These are phyloP conservation scores for Taxidea taxus DNA, from an alignment of 2,113 vertebrate species.

Conservation along the genomic window DNA sequence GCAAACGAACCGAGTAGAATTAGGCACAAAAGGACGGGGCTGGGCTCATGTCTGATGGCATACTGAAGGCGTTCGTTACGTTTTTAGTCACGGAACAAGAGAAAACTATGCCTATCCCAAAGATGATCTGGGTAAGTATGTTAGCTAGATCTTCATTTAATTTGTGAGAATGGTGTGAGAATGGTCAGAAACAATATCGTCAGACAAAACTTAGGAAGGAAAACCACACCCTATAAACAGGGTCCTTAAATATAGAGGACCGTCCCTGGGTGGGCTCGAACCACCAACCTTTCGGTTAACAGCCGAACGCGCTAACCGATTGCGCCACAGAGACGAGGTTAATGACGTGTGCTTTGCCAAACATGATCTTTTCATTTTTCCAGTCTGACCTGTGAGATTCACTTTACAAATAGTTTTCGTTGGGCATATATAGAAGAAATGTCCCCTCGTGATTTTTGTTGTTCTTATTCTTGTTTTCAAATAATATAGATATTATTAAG, in stretches of 20 bases:
- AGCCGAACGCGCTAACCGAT: background rate
- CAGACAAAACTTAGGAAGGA: background rate
- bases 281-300: background rate
- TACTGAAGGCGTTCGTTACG: background rate
- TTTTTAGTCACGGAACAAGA: background rate
- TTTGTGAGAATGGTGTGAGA: background rate
- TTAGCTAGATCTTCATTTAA: background rate
- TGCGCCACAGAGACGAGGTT: background rate
- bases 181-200: background rate
- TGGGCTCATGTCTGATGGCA: too few relatives aligned
- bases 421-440: background rate
- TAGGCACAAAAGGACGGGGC: background rate
- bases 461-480: background rate
- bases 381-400: background rate
- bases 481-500: background rate
- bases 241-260: fast-evolving
- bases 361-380: background rate
- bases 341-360: too few relatives aligned
- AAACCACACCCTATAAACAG: fast-evolving
- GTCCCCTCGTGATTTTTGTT: background rate
- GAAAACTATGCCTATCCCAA: background rate
- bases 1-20: background rate
- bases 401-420: too few relatives aligned
- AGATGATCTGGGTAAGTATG: background rate
- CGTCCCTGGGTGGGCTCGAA: background rate